phyloP scores from a whole-genome alignment of 2,888 invertebrate genomes.

The Hirtodrosophila histrioides region DNA sequence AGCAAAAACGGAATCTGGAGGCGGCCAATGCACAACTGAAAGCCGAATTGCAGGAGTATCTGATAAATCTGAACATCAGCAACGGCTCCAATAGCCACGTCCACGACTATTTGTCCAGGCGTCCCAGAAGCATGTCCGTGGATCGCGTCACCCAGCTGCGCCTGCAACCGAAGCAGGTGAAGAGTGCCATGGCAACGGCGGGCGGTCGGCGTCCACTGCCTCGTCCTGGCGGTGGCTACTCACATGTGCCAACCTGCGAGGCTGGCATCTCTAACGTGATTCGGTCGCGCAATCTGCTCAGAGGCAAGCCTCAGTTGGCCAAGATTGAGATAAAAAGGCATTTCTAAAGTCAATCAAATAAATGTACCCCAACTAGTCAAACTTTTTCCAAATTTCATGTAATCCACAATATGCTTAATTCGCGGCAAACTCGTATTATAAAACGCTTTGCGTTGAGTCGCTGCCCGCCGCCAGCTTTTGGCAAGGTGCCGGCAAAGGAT shows the following conservation, averaged over 20 bases:
- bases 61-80: conserved; percentile 86
- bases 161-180: conserved; percentile 61
- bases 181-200: conserved; percentile 58
- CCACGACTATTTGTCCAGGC: conserved; percentile 78
- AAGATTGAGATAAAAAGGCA: conserved; percentile 53
- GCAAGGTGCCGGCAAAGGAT: not conserved
- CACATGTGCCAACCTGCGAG: conserved; percentile 79
- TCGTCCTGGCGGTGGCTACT: not conserved
- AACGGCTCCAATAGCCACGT: conserved; percentile 80
- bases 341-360: not conserved
- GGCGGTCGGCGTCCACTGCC: conserved; percentile 15
- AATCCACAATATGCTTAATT: conserved; percentile 20
- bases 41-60: conserved; percentile 87
- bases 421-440: conserved; percentile 20
- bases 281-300: conserved; percentile 77
- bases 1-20: conserved; percentile 82
- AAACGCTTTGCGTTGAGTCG: conserved; percentile 21
- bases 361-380: not conserved
- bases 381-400: conserved; percentile 7
- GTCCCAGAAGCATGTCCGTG: conserved; percentile 84
- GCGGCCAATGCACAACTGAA: conserved; percentile 88
- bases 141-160: conserved; percentile 80
- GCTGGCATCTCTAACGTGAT: conserved; percentile 87
- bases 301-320: conserved; percentile 70
- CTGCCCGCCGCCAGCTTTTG: conserved; percentile 11